phyloP scores from a whole-genome alignment of 2,888 invertebrate species.

The Drosophila algonquin region DNA sequence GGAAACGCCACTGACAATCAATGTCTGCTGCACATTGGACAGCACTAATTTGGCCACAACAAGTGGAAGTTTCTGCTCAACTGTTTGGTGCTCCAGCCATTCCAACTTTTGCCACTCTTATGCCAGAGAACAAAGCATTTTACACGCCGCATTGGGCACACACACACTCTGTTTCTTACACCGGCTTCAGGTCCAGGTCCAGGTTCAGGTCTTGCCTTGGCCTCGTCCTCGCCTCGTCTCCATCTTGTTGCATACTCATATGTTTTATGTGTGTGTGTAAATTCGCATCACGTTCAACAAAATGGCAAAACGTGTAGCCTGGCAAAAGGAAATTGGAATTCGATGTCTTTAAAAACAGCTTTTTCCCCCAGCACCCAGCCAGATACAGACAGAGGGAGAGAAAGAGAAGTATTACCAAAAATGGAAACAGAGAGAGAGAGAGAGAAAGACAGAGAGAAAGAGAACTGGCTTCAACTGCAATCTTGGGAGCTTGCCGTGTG shows the following conservation, averaged over 20 bases:
- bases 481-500: constrained; percentile 29
- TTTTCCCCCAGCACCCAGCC: constrained; percentile 37
- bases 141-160: constrained; percentile 45
- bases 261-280: constrained; percentile 50
- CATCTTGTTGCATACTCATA: constrained; percentile 44
- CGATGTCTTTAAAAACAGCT: constrained; percentile 77
- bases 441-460: not conserved
- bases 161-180: constrained; percentile 6
- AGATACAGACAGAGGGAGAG: not conserved
- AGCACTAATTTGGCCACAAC: constrained; percentile 1
- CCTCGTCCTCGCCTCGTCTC: not conserved
- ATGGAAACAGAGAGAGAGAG: not conserved
- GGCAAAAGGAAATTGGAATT: constrained; percentile 71
- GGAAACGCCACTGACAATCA: not conserved
- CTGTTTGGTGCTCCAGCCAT: not conserved
- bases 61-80: not conserved
- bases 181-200: not conserved
- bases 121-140: constrained; percentile 46
- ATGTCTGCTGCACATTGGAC: not conserved
- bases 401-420: not conserved
- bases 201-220: constrained; percentile 20
- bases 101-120: no score
- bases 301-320: constrained; percentile 69
- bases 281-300: constrained; percentile 72
- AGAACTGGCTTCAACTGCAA: constrained; percentile 31